Evolutionary conservation across 2,113 vertebrate species (phyloP).

Genomic region (Mungos mungo): DNA sequence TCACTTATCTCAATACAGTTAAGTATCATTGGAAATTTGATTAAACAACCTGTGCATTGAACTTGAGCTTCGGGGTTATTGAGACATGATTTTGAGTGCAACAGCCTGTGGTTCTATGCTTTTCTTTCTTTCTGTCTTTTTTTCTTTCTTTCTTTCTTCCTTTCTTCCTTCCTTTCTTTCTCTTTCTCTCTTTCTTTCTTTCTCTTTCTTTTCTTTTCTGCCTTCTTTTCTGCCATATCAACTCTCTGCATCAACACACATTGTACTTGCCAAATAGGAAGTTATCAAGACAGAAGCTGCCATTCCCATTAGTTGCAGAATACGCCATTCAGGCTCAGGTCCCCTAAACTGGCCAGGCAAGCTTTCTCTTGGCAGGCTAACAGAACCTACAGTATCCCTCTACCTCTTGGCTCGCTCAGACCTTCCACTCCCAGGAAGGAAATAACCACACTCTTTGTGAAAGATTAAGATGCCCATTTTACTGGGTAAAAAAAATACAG

Average conservation of each 20-base stretch:
- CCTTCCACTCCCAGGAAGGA: conserved; percentile 60
- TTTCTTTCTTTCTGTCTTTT: no score
- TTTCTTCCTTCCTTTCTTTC: no score
- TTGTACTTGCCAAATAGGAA: conserved; percentile 60
- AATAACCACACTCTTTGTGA: conserved; percentile 56
- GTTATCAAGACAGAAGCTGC: conserved; percentile 19
- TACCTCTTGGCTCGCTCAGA: background rate
- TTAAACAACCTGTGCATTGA: background rate
- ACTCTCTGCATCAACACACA: background rate
- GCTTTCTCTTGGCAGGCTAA: background rate
- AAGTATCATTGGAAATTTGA: background rate
- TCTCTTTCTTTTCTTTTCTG: background rate
- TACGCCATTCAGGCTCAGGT: background rate
- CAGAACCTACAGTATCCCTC: background rate
- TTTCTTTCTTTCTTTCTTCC: no score
- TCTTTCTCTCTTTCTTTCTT: background rate
- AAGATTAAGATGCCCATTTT: conserved; percentile 54
- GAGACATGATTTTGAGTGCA: background rate
- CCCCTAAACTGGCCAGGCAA: background rate
- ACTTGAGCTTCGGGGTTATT: background rate
- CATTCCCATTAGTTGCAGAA: background rate
- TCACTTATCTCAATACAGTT: background rate
- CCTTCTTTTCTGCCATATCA: background rate
- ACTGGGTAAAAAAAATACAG: conserved; percentile 49
- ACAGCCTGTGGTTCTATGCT: background rate